Evolutionary conservation across 2,888 invertebrate genomes (phyloP), one percentile per base, ranked within the genome.

Genomic region (Trissonchulus latispiculum): DNA sequence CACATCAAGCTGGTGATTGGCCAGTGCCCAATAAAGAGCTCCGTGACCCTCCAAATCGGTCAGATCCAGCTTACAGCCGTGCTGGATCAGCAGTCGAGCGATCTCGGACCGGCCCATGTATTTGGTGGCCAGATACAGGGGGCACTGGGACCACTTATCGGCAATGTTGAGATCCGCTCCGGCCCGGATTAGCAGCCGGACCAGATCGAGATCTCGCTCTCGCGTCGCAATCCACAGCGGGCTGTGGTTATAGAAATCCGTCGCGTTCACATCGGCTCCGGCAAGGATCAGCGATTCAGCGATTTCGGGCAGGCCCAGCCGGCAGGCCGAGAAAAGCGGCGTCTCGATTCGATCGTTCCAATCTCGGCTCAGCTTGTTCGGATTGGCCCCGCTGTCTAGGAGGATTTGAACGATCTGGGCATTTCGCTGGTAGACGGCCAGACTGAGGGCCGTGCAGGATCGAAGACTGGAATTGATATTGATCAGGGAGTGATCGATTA

Each of bases 271-370:
- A 78, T 84, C 81, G 33, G 83, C 83, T 62, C 81, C 72, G 28
- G n/a, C 28, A 1, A 79, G 77, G 2, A 83, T 75, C 28, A 68
- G 35, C 29, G 84, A 77, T 29, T 78, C 76, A 32, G 82, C 83
- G n/a, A 81, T 82, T 73, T 79, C 80, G 69, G 77, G 75, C 74
- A 81, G 81, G 75, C 82, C 82, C 75, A 84, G 79, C 36, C 84
- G 80, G 74, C 83, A 83, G 8, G 84, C 83, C 48, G 83, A 82
- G 64, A 83, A 82, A 15, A 84, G 76, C 1, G 84, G 84, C 15
- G 84, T 82, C 74, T 84, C 84, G 36, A 82, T 76, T 3, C 84
- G 76, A 71, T 81, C 81, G 2, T 81, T 77, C 72, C 80, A 80
- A 76, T 84, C 83, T 71, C 80, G 79, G 74, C 83, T 83, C 70